A percentile compares a stretch with the other conserved stretches of the same genome.
Evolutionary conservation across 2,888 invertebrate species (phyloP).

Genomic region (Xylota sylvarum): DNA sequence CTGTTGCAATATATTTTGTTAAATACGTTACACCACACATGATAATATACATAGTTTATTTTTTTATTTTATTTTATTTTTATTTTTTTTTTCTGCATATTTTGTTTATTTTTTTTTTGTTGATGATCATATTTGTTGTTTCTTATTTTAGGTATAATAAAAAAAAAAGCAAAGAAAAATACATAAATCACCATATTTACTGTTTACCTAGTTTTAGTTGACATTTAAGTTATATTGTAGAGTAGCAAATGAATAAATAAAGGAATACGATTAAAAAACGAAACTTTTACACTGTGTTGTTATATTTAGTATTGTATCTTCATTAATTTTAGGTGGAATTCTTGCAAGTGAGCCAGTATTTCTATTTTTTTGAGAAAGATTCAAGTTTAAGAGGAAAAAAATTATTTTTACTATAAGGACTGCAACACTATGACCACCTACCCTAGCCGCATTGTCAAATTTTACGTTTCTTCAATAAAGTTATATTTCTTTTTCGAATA

Average conservation of each 20-base stretch:
- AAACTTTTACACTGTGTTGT: not conserved
- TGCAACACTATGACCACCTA: too few relatives aligned
- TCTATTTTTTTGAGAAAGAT: too few relatives aligned
- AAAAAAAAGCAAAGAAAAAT: conserved; percentile 31
- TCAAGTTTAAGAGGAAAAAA: too few relatives aligned
- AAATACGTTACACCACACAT: conserved; percentile 30
- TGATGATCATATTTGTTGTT: conserved; percentile 36
- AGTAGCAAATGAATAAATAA: conserved; percentile 64
- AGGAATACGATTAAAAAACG: conserved; percentile 48
- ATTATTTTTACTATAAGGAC: too few relatives aligned
- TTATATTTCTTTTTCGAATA: too few relatives aligned
- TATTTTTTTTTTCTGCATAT: conserved; percentile 12
- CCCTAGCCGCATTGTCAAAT: too few relatives aligned
- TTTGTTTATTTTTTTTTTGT: conserved; percentile 18
- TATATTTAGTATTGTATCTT: too few relatives aligned
- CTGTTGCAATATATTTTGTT: conserved; percentile 47
- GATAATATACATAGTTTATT: conserved; percentile 17
- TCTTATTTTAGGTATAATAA: conserved; percentile 49
- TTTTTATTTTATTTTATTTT: conserved; percentile 24
- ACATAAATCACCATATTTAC: conserved; percentile 44
- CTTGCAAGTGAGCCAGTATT: too few relatives aligned
- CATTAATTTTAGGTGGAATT: too few relatives aligned
- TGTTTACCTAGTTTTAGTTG: conserved; percentile 61
- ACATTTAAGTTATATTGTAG: conserved; percentile 56
- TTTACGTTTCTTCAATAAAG: too few relatives aligned